A percentile compares a stretch with the other conserved stretches of the same genome.
Conservation (phyloP, 2,113 vertebrate species). For the Pollachius pollachius region DNA sequence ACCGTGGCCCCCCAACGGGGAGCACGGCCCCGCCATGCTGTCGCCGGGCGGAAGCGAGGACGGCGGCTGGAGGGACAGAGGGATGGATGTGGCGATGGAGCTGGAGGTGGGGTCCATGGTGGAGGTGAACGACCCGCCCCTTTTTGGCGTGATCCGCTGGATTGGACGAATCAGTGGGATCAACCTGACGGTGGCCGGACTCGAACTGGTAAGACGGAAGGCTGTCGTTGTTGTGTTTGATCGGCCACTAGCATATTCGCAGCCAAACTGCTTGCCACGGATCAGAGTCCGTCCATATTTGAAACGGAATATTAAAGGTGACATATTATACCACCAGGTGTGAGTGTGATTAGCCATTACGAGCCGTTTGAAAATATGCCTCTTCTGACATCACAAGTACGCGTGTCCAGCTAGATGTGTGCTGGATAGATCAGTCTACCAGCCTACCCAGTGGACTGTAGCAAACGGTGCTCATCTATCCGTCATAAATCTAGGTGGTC, state of each 20-base stretch:
- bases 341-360: too few species aligned
- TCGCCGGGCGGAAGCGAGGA: neutral
- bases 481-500: too few species aligned
- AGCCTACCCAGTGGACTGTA: too few species aligned
- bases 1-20: conserved; percentile 31
- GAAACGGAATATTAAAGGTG: too few species aligned
- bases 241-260: neutral
- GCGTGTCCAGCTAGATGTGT: too few species aligned
- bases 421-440: too few species aligned
- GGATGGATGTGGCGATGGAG: conserved; percentile 14
- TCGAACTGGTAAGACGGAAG: conserved; percentile 71
- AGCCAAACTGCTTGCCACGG: neutral
- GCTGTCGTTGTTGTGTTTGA: too few species aligned
- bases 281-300: neutral
- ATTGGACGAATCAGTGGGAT: conserved; percentile 70
- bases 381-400: too few species aligned
- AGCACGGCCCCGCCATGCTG: conserved; percentile 31
- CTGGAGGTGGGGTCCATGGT: conserved; percentile 81
- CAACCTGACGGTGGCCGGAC: conserved; percentile 70
- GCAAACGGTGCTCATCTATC: too few species aligned
- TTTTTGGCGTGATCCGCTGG: conserved; percentile 82
- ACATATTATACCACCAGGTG: too few species aligned
- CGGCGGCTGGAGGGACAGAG: conserved; percentile 4
- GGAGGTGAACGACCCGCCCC: conserved; percentile 78
- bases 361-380: too few species aligned